Base-by-base conservation (phyloP, 1,140 invertebrate species). In the Drosophila sechellia region DNA sequence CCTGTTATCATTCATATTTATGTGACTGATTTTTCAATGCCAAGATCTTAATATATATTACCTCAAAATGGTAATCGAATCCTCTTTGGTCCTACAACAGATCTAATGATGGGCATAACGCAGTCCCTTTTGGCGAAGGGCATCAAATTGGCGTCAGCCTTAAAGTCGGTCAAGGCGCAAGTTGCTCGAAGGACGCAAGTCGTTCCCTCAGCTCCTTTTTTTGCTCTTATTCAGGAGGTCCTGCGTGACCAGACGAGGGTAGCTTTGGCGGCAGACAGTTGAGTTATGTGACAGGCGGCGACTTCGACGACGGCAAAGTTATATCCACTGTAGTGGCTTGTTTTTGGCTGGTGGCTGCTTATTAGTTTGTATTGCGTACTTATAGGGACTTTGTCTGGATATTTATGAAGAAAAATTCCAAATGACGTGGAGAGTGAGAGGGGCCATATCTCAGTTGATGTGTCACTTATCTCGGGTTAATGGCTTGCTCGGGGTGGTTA, bases 111-210 rank as follows among this genome's bases (percentile, higher is more conserved):
- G 22, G 27, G n/a, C 46, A 74, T 75, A 50, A 65, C 34, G 45
- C 50, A 43, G 35, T 2, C 15, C 70, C 45, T 35, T 34, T 15
- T 49, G 61, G 42, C 5, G 31, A 39, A 59, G 58, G 55, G 61
- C 63, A 90, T 80, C 78, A 84, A 84, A 90, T 90, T 90, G 87
- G 87, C 87, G 81, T 90, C 87, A 81, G 87, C 77, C 73, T 89
- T 89, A 90, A 90, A 90, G 77, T 90, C 85, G 81, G 85, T 84
- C 84, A 89, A 89, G 77, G 72, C 77, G 65, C 20, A 66, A 72
- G 59, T 17, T 37, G 27, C 12, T 42, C 49, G 49, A 70, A 52
- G 57, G 73, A 81, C 54, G 50, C 11, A 61, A 49, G 53, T 46
- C 56, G 39, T 40, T 35, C 40, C 17, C 6, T 64, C 22, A n/a